Conservation (phyloP, 2,113 vertebrate genomes). For the Cyphomyrus discorhynchus region DNA sequence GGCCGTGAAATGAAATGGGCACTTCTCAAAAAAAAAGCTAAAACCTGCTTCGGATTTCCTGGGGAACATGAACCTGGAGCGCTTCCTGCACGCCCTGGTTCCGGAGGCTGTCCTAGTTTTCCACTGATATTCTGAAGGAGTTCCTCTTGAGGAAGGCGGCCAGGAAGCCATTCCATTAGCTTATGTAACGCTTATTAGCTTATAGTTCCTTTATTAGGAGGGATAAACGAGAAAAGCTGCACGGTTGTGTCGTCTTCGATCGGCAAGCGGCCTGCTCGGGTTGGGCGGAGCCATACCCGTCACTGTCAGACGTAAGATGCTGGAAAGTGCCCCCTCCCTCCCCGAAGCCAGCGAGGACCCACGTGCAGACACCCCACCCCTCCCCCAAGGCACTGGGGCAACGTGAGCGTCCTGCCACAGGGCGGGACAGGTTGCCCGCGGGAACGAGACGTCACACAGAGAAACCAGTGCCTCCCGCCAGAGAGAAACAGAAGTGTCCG, state of each 20-base stretch:
- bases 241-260: background rate
- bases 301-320: background rate
- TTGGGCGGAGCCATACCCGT: background rate
- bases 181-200: background rate
- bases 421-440: background rate
- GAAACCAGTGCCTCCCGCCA: background rate
- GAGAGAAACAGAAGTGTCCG: background rate
- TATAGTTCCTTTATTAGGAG: background rate
- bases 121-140: background rate
- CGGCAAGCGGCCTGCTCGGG: background rate
- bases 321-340: background rate
- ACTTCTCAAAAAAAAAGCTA: background rate
- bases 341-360: background rate
- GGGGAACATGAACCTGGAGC: background rate
- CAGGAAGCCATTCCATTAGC: background rate
- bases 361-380: background rate
- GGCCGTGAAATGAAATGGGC: background rate
- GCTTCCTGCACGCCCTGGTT: background rate
- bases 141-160: background rate
- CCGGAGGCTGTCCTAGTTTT: background rate
- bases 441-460: background rate
- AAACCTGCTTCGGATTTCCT: slow-evolving; percentile 4
- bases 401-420: background rate
- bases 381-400: background rate
- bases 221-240: background rate